Conservation (phyloP, 2,888 invertebrate species). For the Sicus ferrugineus region DNA sequence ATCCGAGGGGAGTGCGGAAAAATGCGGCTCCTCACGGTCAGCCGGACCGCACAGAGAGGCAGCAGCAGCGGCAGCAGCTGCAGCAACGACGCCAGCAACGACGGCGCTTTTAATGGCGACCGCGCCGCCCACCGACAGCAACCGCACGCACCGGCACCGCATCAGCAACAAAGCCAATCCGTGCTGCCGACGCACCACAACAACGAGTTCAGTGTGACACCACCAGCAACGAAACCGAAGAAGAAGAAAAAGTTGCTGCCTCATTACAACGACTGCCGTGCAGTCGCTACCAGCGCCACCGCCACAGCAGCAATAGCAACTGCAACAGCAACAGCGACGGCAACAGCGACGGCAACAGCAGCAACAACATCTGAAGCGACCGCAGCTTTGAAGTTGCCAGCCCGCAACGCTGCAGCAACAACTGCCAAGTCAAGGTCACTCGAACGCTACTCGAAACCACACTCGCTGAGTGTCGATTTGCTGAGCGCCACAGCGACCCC, state of each 20-base stretch:
- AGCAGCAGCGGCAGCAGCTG: slow-evolving; percentile 12
- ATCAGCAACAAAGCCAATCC: neutral
- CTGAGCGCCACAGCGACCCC: slow-evolving; percentile 25
- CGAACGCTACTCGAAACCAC: slow-evolving; percentile 56
- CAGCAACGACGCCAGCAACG: slow-evolving; percentile 19
- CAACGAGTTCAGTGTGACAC: slow-evolving; percentile 7
- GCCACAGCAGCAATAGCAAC: neutral
- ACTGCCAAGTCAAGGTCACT: slow-evolving; percentile 57
- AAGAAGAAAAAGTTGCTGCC: slow-evolving; percentile 8
- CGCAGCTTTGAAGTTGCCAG: neutral
- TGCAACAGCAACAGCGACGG: neutral
- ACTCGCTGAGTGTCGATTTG: slow-evolving; percentile 41
- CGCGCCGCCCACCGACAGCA: slow-evolving; percentile 15
- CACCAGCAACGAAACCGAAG: slow-evolving; percentile 1
- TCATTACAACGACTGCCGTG: neutral
- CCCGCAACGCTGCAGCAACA: slow-evolving; percentile 35
- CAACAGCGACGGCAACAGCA: neutral
- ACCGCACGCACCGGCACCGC: neutral
- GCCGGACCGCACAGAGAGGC: neutral
- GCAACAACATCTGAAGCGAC: slow-evolving; percentile 7
- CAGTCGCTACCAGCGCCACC: slow-evolving; percentile 16
- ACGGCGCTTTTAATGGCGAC: slow-evolving; percentile 28
- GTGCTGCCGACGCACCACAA: neutral
- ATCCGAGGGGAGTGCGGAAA: neutral
- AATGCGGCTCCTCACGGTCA: slow-evolving; percentile 18